Evolutionary conservation across 1,140 invertebrate genomes (phyloP).

Genomic region (Brachionus paranguensis): DNA sequence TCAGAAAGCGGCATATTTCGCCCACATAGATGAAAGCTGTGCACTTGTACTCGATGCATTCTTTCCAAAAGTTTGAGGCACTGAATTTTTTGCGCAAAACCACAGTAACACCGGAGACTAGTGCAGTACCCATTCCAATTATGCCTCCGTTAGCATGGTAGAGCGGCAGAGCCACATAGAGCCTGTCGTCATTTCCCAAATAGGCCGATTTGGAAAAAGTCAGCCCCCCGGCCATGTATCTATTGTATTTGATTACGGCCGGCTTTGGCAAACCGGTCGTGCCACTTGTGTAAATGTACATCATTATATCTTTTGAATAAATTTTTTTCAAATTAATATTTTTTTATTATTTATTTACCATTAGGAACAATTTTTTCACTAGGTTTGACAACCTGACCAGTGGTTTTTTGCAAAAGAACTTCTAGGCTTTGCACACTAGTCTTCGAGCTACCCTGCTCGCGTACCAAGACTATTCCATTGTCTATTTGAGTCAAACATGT

Average conservation of each 20-base stretch:
- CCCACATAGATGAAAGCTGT: constrained; percentile 82
- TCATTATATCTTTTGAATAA: constrained; percentile 42
- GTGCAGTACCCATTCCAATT: constrained; percentile 51
- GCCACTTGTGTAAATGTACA: constrained; percentile 82
- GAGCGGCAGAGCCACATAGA: constrained; percentile 82
- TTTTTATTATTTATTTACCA: not conserved
- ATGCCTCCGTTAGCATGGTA: constrained; percentile 88
- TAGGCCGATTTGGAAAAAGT: not conserved
- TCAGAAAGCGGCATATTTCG: constrained; percentile 92
- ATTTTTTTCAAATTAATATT: not conserved
- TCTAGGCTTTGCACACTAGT: not conserved
- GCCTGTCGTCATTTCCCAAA: constrained; percentile 60
- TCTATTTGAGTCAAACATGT: not conserved
- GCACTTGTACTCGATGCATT: constrained; percentile 88
- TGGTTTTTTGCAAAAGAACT: not conserved
- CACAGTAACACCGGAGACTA: constrained; percentile 75
- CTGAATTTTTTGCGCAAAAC: constrained; percentile 89
- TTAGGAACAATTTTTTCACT: not conserved
- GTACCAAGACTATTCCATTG: not conserved
- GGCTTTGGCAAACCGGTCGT: constrained; percentile 81
- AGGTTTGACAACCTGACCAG: not conserved
- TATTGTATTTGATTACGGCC: constrained; percentile 40
- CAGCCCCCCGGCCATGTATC: not conserved
- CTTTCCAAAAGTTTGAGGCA: constrained; percentile 86
- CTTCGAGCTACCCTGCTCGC: not conserved